Evolutionary conservation across 2,113 vertebrate genomes (phyloP).

Genomic region (Diphyllodes magnificus): DNA sequence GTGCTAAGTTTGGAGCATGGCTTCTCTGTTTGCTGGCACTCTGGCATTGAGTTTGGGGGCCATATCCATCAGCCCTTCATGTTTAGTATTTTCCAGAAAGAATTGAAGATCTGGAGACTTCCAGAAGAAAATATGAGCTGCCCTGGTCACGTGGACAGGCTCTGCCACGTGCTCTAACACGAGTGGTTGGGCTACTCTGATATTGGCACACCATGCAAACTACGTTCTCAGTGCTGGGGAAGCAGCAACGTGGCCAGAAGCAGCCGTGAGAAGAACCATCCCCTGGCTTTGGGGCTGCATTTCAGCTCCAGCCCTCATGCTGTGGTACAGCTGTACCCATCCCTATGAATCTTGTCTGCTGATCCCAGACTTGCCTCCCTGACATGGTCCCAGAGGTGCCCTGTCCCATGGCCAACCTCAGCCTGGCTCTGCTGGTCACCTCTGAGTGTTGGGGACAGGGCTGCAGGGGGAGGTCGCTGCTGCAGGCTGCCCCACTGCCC

Average conservation of each 20-base stretch:
- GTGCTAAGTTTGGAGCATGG: background rate
- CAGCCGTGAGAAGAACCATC: background rate
- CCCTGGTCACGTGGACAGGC: background rate
- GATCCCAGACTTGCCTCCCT: background rate
- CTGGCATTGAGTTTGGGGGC: background rate
- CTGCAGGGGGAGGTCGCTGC: background rate
- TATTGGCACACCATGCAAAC: rapidly evolving
- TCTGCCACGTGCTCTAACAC: rapidly evolving
- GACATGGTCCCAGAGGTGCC: background rate
- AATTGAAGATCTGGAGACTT: background rate
- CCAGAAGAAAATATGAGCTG: background rate
- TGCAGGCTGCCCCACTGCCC: background rate
- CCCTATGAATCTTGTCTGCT: background rate
- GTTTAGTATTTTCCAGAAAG: background rate
- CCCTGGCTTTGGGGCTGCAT: rapidly evolving
- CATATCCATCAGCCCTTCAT: background rate
- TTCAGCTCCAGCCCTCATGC: background rate
- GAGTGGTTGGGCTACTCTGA: background rate
- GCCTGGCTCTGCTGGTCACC: background rate
- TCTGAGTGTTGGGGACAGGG: background rate
- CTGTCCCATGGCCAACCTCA: background rate
- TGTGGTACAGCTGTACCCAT: background rate
- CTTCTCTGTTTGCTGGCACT: background rate
- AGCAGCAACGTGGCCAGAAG: background rate
- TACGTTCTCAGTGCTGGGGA: background rate